A percentile compares a stretch with the other conserved stretches of the same genome.
phyloP scores from a whole-genome alignment of 92 coral and sea anemone genomes.

The Galaxea fascicularis region DNA sequence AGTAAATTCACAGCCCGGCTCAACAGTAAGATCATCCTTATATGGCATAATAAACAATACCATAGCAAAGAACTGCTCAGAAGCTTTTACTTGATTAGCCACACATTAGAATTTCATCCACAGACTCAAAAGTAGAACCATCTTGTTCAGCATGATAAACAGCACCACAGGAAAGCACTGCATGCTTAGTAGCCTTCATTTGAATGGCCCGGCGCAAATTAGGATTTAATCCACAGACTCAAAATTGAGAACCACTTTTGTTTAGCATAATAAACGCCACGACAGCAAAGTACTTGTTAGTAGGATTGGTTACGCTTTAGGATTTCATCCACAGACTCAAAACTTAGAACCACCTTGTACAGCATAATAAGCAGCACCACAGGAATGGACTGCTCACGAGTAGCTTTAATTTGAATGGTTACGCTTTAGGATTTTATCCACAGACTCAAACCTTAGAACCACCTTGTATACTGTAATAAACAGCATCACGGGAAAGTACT shows the following conservation, averaged over 20 bases:
- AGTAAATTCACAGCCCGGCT: too few relatives aligned
- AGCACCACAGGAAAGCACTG: not conserved
- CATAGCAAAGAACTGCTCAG: too few relatives aligned
- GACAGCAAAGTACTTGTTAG: not conserved
- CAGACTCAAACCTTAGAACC: not conserved
- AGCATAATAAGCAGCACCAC: not conserved
- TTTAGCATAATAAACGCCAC: not conserved
- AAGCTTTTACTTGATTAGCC: not conserved
- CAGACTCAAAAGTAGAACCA: not conserved
- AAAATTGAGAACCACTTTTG: not conserved
- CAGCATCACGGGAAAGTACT: not conserved
- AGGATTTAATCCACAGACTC: not conserved
- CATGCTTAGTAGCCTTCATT: not conserved
- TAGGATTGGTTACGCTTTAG: not conserved
- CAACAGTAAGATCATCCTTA: too few relatives aligned
- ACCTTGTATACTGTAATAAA: not conserved
- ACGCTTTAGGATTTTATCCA: too few relatives aligned
- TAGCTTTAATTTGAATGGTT: too few relatives aligned
- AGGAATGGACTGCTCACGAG: not conserved
- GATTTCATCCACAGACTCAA: not conserved
- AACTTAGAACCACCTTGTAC: not conserved
- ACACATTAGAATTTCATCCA: not conserved
- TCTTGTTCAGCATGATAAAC: not conserved
- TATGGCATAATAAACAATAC: too few relatives aligned
- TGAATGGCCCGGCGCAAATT: not conserved